Base-by-base conservation (phyloP, 2,113 vertebrate genomes). In the Dinomys branickii region DNA sequence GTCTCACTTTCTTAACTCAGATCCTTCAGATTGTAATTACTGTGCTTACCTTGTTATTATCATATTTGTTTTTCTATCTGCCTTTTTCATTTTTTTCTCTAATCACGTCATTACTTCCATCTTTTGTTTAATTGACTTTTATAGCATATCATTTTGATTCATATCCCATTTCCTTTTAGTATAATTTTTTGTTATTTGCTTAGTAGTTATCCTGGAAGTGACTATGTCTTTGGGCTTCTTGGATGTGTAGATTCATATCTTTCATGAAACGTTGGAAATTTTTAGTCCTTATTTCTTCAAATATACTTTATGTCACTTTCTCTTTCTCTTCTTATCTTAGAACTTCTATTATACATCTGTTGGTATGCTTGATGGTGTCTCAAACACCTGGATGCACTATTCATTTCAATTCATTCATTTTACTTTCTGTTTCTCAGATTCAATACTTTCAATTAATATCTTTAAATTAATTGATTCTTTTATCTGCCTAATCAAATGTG, bases 131-230 rank as follows among this genome's bases (percentile, higher is more conserved):
- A 54, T 41, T 96, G 20, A 81, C 65, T 52, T 81, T 88, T 61
- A 8, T 94, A 61, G 4, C 82, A 4, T 90, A 84, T 78, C 1
- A 88, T 81, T 91, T 90, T 41, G 4, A 84, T 52, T 84, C 24
- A 90, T 3, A 58, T 94, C 73, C 91, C 38, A 94, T 90, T 95
- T 85, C 52, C 7, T 83, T 94, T 92, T 20, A 69, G n/a, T 28
- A 24, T 90, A 38, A 47, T 14, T 67, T 58, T 91, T 89, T 91
- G 38, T 89, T 97, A 67, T 89, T 96, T 95, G 86, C 38, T 95
- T 88, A 85, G 14, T 93, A 26, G 26, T 69, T 90, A 52, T 14
- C 16, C 28, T 69, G 28, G 22, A 26, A n/a, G 12, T 88, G 94
- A 78, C 4, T 73, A 69, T 81, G 83, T 77, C 52, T 82, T 85